phyloP scores from a whole-genome alignment of 2,797 vertebrate species.

The Myripristis jacobus region DNA sequence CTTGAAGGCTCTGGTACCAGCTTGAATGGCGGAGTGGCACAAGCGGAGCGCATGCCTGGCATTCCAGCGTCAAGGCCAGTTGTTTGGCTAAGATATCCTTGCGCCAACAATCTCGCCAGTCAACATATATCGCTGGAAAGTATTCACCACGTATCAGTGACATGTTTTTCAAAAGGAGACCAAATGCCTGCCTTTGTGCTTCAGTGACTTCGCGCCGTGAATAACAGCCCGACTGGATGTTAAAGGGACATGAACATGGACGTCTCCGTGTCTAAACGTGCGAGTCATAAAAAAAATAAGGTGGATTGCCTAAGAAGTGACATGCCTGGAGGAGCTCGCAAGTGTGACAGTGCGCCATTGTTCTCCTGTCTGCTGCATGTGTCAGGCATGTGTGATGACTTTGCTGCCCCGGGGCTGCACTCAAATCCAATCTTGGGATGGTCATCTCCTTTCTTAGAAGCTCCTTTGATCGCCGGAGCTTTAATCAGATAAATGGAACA shows the following conservation, averaged over 20 bases:
- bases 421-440: background rate
- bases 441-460: conserved; percentile 2
- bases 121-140: conserved; percentile 44
- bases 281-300: background rate
- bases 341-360: background rate
- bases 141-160: background rate
- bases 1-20: conserved; percentile 8
- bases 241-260: conserved; percentile 40
- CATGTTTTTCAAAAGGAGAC: conserved; percentile 45
- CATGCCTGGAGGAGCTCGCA: background rate
- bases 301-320: background rate
- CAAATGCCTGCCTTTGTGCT: conserved; percentile 23
- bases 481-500: conserved; percentile 3
- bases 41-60: conserved; percentile 5
- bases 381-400: conserved; percentile 6
- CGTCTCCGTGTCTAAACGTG: conserved; percentile 2
- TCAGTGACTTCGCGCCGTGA: background rate
- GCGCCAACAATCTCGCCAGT: conserved; percentile 36
- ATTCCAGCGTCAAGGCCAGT: conserved; percentile 54
- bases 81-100: conserved; percentile 26
- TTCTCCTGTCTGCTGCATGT: conserved; percentile 4
- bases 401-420: background rate
- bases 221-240: conserved; percentile 4
- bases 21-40: conserved; percentile 20
- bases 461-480: conserved; percentile 8